A percentile compares a stretch with the other conserved stretches of the same genome.
phyloP scores from a whole-genome alignment of 2,888 invertebrate genomes.

The Drosophila koepferae region DNA sequence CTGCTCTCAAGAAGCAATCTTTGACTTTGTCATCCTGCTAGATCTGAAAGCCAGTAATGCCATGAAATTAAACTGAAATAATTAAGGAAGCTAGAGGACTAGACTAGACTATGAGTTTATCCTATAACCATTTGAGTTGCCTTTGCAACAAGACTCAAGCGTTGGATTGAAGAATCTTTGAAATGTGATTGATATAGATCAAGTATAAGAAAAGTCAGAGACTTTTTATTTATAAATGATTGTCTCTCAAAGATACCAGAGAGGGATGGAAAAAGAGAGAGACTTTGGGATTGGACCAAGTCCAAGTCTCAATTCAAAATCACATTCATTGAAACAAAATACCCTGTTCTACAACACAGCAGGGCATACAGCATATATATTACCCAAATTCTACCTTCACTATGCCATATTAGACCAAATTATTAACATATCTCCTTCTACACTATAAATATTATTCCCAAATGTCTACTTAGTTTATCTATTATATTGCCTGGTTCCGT shows the following conservation, averaged over 20 bases:
- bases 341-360: background rate
- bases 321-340: background rate
- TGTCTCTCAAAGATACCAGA: background rate
- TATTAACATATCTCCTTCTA: background rate
- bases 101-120: too few species aligned
- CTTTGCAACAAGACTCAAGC: too few species aligned
- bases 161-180: background rate
- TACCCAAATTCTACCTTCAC: background rate
- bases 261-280: too few species aligned
- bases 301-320: too few species aligned
- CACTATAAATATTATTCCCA: background rate
- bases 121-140: too few species aligned
- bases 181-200: background rate
- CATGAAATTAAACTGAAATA: background rate
- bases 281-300: too few species aligned
- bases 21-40: background rate
- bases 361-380: background rate
- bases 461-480: slow-evolving; percentile 6
- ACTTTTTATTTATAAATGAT: background rate
- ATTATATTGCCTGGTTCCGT: background rate
- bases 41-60: background rate
- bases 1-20: background rate
- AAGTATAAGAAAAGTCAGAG: too few species aligned
- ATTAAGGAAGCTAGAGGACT: background rate
- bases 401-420: background rate